These are phyloP conservation scores for Polydrusus pterygomalis DNA, from an alignment of 2,888 invertebrate species.

Conservation along the genomic window DNA sequence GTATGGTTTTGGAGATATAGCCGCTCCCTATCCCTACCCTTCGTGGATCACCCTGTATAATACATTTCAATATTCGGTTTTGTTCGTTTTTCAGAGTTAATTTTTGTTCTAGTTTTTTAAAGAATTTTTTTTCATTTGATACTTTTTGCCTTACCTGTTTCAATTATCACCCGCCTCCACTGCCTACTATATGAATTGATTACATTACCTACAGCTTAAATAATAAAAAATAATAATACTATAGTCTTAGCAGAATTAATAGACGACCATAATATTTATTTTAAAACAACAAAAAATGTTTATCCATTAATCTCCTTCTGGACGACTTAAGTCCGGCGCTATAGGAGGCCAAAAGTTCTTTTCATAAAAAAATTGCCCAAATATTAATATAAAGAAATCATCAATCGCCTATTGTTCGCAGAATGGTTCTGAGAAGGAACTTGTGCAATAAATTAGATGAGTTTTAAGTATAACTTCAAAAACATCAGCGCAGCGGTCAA, in stretches of 20 bases:
- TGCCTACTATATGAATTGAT: no score
- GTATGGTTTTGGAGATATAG: no score
- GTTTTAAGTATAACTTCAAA: slow-evolving; percentile 7
- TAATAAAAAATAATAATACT: background rate
- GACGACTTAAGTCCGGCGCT: slow-evolving; percentile 44
- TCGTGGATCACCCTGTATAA: no score
- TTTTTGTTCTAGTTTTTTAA: no score
- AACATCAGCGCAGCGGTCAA: no score
- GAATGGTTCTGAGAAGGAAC: slow-evolving; percentile 37
- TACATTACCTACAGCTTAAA: no score
- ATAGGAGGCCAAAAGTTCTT: slow-evolving; percentile 39
- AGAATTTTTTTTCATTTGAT: no score
- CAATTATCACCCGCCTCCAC: no score
- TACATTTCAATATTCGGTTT: no score
- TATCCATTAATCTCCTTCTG: slow-evolving; percentile 53
- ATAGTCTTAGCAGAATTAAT: slow-evolving; percentile 22
- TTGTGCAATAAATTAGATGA: slow-evolving; percentile 29
- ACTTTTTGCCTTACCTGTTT: no score
- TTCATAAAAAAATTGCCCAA: slow-evolving; percentile 37
- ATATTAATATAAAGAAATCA: slow-evolving; percentile 47
- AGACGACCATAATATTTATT: slow-evolving; percentile 31
- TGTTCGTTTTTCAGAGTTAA: no score
- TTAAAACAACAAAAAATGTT: slow-evolving; percentile 43
- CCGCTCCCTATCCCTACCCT: no score
- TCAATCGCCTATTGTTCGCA: slow-evolving; percentile 42